Percentiles rank a stretch among this genome's conserved stretches.
Evolutionary conservation across 2,888 invertebrate genomes (phyloP).

Genomic region (Cheilosia vernalis): DNA sequence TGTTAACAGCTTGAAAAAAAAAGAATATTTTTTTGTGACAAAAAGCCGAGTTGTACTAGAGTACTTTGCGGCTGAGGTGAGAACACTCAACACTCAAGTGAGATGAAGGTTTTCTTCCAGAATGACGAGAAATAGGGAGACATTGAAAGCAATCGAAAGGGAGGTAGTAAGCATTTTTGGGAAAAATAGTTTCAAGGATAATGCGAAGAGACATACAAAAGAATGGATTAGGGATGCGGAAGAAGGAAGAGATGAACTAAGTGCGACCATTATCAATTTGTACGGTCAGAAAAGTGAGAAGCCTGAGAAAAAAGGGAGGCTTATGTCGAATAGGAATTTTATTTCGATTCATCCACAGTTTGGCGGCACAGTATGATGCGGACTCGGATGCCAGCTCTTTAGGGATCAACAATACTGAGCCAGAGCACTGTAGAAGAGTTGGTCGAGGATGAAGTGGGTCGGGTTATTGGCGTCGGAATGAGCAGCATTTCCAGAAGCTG

Average conservation of each 20-base stretch:
- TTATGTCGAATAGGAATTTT: not conserved
- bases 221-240: not conserved
- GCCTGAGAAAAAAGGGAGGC: constrained; percentile 9
- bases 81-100: constrained; percentile 56
- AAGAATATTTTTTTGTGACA: constrained; percentile 16
- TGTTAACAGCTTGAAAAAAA: constrained; percentile 25
- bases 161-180: not conserved
- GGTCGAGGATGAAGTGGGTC: too few relatives aligned
- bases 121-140: not conserved
- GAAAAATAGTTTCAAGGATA: constrained; percentile 17
- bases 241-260: not conserved
- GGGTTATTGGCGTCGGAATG: too few relatives aligned
- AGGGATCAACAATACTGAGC: too few relatives aligned
- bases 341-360: too few relatives aligned
- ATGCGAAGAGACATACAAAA: not conserved
- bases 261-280: constrained; percentile 7
- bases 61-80: constrained; percentile 40
- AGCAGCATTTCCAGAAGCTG: too few relatives aligned
- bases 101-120: constrained; percentile 14
- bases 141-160: not conserved
- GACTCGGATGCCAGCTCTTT: too few relatives aligned
- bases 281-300: not conserved
- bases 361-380: too few relatives aligned
- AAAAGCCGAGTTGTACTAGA: not conserved
- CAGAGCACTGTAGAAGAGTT: too few relatives aligned